These are phyloP conservation scores for Drosophila subobscura DNA, from an alignment of 1,140 invertebrate species.

Conservation along the genomic window DNA sequence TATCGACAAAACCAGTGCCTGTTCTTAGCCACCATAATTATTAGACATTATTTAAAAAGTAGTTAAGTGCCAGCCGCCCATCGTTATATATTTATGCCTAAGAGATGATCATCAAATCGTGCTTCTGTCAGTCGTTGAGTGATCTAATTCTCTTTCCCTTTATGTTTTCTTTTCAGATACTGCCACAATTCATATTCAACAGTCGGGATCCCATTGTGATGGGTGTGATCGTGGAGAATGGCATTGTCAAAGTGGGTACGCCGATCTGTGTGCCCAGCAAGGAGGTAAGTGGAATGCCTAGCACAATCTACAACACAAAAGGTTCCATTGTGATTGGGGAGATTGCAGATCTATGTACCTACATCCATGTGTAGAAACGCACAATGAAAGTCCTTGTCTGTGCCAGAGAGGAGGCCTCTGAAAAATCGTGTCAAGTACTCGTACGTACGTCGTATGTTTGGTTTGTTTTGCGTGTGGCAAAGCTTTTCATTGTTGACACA, in stretches of 20 bases:
- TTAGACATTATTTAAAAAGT: constrained; percentile 58
- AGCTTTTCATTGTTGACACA: constrained; percentile 77
- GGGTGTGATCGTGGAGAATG: constrained; percentile 97
- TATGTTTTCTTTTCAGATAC: constrained; percentile 82
- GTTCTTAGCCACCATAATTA: constrained; percentile 49
- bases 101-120: constrained; percentile 3
- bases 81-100: constrained; percentile 14
- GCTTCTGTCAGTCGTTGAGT: constrained; percentile 24
- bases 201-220: constrained; percentile 98
- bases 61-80: constrained; percentile 42
- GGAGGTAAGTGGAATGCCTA: constrained; percentile 88
- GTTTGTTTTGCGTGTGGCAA: constrained; percentile 41
- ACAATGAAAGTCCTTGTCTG: constrained; percentile 75
- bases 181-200: constrained; percentile 97
- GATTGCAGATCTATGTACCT: constrained; percentile 33
- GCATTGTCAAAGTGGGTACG: constrained; percentile 97
- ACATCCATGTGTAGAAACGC: constrained; percentile 15
- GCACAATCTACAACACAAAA: constrained; percentile 44
- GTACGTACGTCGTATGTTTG: constrained; percentile 40
- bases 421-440: constrained; percentile 76
- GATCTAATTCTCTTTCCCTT: constrained; percentile 28
- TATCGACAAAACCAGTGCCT: constrained; percentile 15
- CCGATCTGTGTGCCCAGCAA: constrained; percentile 98
- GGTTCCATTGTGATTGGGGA: constrained; percentile 45
- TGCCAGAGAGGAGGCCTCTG: constrained; percentile 26